Evolutionary conservation across 2,113 vertebrate genomes (phyloP).

Genomic region (Mixornis gularis): DNA sequence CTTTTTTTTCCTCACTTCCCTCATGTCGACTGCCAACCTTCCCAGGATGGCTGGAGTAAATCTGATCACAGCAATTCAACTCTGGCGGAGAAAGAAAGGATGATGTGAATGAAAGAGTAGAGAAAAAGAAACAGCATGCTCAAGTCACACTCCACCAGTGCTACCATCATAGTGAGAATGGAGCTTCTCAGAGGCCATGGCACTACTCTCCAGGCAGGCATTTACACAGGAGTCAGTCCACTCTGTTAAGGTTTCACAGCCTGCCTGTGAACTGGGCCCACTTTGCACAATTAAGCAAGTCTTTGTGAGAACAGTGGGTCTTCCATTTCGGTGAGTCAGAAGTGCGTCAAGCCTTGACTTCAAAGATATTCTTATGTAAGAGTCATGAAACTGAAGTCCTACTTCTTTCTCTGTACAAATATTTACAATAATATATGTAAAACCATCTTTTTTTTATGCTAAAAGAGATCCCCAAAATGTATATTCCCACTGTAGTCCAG

Average conservation of each 20-base stretch:
- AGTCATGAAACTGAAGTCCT: neutral
- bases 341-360: neutral
- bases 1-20: neutral
- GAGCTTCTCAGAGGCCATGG: neutral
- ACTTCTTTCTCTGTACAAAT: neutral
- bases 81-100: neutral
- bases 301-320: neutral
- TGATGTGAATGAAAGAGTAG: neutral
- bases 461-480: neutral
- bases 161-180: accelerated
- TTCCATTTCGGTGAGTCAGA: neutral
- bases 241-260: neutral
- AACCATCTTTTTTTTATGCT: neutral
- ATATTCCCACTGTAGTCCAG: neutral
- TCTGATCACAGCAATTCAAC: neutral
- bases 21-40: neutral
- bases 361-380: neutral
- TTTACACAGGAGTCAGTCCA: neutral
- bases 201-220: neutral
- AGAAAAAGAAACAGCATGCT: neutral
- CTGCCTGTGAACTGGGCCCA: neutral
- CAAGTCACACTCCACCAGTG: neutral
- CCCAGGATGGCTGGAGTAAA: neutral
- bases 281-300: neutral
- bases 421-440: neutral